phyloP scores from a whole-genome alignment of 2,888 invertebrate species.

The Cetonia aurata region DNA sequence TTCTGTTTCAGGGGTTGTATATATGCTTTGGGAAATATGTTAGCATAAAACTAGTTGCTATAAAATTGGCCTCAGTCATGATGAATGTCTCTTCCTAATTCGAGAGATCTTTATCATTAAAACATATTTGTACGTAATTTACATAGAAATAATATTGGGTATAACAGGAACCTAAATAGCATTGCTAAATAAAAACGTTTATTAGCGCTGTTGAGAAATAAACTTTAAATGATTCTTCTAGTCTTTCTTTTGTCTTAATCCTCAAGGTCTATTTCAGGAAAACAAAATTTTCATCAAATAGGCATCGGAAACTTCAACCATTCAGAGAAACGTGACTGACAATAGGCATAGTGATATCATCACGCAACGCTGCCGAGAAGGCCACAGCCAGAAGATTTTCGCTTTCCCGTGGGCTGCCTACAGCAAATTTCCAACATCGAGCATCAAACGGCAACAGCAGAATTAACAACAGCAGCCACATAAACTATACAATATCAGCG shows the following conservation, averaged over 20 bases:
- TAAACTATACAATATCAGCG: slow-evolving; percentile 41
- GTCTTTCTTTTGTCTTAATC: slow-evolving; percentile 7
- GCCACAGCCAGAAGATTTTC: slow-evolving; percentile 46
- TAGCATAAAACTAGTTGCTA: too few relatives aligned
- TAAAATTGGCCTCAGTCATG: too few relatives aligned
- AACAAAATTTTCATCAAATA: slow-evolving; percentile 97
- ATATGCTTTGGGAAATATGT: too few relatives aligned
- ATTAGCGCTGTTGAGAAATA: too few relatives aligned
- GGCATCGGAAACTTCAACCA: slow-evolving; percentile 96
- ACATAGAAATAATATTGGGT: too few relatives aligned
- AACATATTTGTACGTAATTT: too few relatives aligned
- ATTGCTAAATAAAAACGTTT: too few relatives aligned
- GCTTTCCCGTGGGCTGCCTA: slow-evolving; percentile 47
- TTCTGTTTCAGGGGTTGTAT: too few relatives aligned
- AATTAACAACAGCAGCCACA: slow-evolving; percentile 40
- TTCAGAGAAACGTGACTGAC: slow-evolving; percentile 97
- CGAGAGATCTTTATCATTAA: too few relatives aligned
- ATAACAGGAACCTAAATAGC: too few relatives aligned
- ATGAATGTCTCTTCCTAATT: too few relatives aligned
- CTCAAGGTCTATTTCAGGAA: slow-evolving; percentile 72
- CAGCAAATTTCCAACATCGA: slow-evolving; percentile 37
- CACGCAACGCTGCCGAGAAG: slow-evolving; percentile 52
- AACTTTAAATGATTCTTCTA: neutral
- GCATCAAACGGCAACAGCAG: slow-evolving; percentile 2
- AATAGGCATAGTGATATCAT: slow-evolving; percentile 59